These are phyloP conservation scores for Oncopeltus fasciatus DNA, from an alignment of 1,140 invertebrate species.

Conservation along the genomic window DNA sequence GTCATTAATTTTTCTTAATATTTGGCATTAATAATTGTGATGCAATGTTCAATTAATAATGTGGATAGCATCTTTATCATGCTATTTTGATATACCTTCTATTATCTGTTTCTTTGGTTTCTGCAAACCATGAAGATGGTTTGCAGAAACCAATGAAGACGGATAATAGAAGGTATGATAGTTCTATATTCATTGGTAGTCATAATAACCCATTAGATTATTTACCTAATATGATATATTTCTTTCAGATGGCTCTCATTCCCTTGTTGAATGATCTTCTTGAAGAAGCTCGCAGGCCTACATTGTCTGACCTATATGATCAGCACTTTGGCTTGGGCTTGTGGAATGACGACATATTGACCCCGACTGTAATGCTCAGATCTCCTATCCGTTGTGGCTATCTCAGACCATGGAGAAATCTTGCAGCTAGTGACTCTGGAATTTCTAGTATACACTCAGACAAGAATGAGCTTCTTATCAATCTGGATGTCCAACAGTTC, in stretches of 20 bases:
- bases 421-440: not conserved
- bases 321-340: slow-evolving; percentile 13
- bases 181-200: too few relatives aligned
- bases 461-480: slow-evolving; percentile 30
- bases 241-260: slow-evolving; percentile 15
- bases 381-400: slow-evolving; percentile 10
- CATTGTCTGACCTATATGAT: not conserved
- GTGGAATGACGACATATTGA: not conserved
- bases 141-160: too few relatives aligned
- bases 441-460: slow-evolving; percentile 5
- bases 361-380: not conserved
- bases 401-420: slow-evolving; percentile 12
- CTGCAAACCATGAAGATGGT: too few relatives aligned
- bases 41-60: too few relatives aligned
- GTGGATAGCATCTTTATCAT: too few relatives aligned
- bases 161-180: too few relatives aligned
- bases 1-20: too few relatives aligned
- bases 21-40: too few relatives aligned
- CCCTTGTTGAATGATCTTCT: slow-evolving; percentile 9
- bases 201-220: too few relatives aligned
- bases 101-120: too few relatives aligned
- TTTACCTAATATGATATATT: not conserved
- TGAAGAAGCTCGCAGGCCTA: slow-evolving; percentile 7
- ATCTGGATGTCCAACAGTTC: slow-evolving; percentile 61
- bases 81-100: too few relatives aligned